These are phyloP conservation scores for Paramacrobiotus metropolitanus DNA, from an alignment of 1,140 invertebrate genomes.

Conservation along the genomic window DNA sequence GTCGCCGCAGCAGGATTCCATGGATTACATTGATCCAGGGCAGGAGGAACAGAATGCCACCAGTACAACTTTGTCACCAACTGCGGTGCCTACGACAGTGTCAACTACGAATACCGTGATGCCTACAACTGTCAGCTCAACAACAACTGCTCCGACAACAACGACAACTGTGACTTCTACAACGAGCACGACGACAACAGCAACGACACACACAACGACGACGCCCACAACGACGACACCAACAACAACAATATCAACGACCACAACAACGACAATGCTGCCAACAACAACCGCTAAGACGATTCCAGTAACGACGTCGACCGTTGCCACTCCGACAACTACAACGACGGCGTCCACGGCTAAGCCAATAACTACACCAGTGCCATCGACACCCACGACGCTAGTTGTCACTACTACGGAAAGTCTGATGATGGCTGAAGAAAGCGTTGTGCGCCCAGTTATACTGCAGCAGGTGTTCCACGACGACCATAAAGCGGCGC, in stretches of 20 bases:
- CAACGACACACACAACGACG: background rate
- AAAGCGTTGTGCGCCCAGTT: no score
- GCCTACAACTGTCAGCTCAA: background rate
- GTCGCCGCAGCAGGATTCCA: no score
- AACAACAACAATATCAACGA: background rate
- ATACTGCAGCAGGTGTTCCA: no score
- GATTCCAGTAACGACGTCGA: background rate
- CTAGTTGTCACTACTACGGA: background rate
- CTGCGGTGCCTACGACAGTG: no score
- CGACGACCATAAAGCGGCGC: no score
- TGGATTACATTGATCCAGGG: no score
- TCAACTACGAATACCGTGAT: background rate
- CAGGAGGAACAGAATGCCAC: no score
- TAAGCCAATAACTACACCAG: background rate
- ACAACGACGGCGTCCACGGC: background rate
- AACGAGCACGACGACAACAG: background rate
- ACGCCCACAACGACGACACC: background rate
- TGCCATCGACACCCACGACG: background rate
- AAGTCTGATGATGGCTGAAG: background rate
- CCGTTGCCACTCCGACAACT: background rate
- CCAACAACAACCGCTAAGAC: background rate
- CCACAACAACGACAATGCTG: background rate
- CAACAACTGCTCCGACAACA: no score
- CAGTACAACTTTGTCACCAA: no score
- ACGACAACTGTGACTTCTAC: no score